A percentile compares a stretch with the other conserved stretches of the same genome.
These are phyloP conservation scores for Drosophila takahashii DNA, from an alignment of 1,140 invertebrate species.

Conservation along the genomic window DNA sequence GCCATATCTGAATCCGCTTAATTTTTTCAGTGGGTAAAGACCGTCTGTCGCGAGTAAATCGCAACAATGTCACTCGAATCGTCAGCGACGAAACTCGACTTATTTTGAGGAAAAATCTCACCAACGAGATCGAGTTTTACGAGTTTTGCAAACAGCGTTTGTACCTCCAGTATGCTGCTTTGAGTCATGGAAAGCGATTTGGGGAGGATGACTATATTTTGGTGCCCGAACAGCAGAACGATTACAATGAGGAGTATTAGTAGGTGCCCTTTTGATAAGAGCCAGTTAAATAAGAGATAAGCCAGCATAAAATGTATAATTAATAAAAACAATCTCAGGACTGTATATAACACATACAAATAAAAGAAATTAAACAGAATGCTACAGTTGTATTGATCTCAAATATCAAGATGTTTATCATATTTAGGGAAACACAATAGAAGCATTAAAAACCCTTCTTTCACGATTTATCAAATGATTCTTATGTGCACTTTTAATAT, in stretches of 20 bases:
- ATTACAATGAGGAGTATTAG: conserved; percentile 58
- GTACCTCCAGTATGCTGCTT: conserved; percentile 76
- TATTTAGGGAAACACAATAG: not conserved
- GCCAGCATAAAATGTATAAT: conserved; percentile 12
- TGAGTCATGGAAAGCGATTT: conserved; percentile 53
- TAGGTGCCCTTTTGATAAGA: conserved; percentile 1
- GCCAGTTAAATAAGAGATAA: conserved; percentile 20
- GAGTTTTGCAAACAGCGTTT: conserved; percentile 82
- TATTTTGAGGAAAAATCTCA: conserved; percentile 72
- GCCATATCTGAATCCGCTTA: not conserved
- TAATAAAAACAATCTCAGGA: conserved; percentile 22
- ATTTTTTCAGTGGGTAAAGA: conserved; percentile 74
- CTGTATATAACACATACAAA: conserved; percentile 1
- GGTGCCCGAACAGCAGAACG: conserved; percentile 55
- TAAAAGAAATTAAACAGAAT: not conserved
- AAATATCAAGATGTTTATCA: not conserved
- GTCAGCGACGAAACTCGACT: conserved; percentile 74
- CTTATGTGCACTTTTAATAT: not conserved
- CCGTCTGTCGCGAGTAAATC: conserved; percentile 67
- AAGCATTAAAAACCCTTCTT: not conserved
- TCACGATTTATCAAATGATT: not conserved
- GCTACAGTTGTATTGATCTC: not conserved
- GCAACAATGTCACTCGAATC: conserved; percentile 65
- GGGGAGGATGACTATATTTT: conserved; percentile 75
- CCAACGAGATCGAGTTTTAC: conserved; percentile 81